Evolutionary conservation across 2,888 invertebrate species (phyloP), one percentile per base, ranked within the genome.

Genomic region (Enchytraeus crypticus): DNA sequence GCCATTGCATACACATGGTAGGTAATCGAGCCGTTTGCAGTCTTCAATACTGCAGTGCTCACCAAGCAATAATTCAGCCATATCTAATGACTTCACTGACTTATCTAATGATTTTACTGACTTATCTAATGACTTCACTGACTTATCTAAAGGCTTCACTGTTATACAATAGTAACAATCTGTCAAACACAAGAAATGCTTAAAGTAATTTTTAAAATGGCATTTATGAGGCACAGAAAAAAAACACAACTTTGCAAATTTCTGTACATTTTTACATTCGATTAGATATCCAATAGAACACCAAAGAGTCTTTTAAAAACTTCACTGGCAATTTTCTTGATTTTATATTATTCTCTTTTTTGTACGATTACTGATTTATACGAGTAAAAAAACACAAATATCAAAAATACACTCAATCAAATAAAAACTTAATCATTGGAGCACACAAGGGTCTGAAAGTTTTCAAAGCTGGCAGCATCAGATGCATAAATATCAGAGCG

Each of bases 1-100:
- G 14, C 70, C 69, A 68, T 71, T 64, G 66, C 76, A 76, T 4
- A 59, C 63, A 61, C 75, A 71, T n/a, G 76, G 75, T n/a, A 76
- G 67, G 64, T 74, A 76, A 66, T 76, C 76, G 30, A 74, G 59
- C 53, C 68, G 71, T 53, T 74, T 69, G 61, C 74, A 74, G 23
- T 54, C 29, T 32, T 58, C 54, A 38, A 68, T 57, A 58, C 60
- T 59, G 60, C 74, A 74, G 32, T 73, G 73, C 64, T 71, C 66
- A 45, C 74, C 74, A 11, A 73, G 57, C 34, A 69, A 62, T 60
- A 74, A 65, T 60, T 74, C 74, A 11, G 73, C 73, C 74, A 74
- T 74, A n/a, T n/a, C n/a, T n/a, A n/a, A n/a, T n/a, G n/a, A n/a
- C n/a, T n/a, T n/a, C n/a, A n/a, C n/a, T n/a, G n/a, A 14, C 43